A percentile compares a stretch with the other conserved stretches of the same genome.
Conservation (phyloP, 2,113 vertebrate genomes). For the Cathartes aura region DNA sequence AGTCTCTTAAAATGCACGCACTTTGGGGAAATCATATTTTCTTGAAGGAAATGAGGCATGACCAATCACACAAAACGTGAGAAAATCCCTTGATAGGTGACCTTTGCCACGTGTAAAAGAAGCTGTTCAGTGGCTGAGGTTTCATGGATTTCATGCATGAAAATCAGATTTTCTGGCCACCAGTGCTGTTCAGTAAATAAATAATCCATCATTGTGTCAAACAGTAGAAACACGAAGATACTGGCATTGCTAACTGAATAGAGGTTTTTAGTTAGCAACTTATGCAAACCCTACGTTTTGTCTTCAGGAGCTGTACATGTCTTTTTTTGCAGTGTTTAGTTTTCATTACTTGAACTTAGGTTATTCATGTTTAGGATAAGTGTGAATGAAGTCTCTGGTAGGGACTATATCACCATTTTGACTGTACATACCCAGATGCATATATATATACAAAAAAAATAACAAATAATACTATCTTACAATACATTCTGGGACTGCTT, state of each 20-base stretch:
- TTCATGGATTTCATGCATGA: slow-evolving; percentile 88
- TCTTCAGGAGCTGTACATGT: background rate
- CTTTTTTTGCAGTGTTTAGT: slow-evolving; percentile 10
- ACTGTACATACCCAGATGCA: background rate
- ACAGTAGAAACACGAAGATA: slow-evolving; percentile 77
- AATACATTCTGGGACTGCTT: background rate
- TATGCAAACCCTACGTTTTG: slow-evolving; percentile 58
- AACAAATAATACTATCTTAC: background rate
- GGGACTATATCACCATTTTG: background rate
- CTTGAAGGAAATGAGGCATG: slow-evolving; percentile 87
- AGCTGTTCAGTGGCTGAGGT: slow-evolving; percentile 80
- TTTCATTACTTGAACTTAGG: slow-evolving; percentile 65
- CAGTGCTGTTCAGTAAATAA: slow-evolving; percentile 85
- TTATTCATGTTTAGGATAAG: slow-evolving; percentile 4
- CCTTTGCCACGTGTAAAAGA: slow-evolving; percentile 85
- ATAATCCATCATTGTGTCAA: slow-evolving; percentile 92
- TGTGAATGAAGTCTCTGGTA: background rate
- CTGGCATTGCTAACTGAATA: slow-evolving; percentile 66
- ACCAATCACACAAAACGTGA: slow-evolving; percentile 88
- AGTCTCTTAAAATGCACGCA: slow-evolving; percentile 72
- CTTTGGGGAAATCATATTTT: slow-evolving; percentile 84
- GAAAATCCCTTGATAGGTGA: slow-evolving; percentile 85
- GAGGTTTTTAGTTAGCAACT: slow-evolving; percentile 65
- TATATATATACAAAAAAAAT: background rate
- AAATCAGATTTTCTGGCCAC: slow-evolving; percentile 90